A percentile compares a stretch with the other conserved stretches of the same genome.
These are phyloP conservation scores for Ageneiosus marmoratus DNA, from an alignment of 2,113 vertebrate species.

Conservation along the genomic window DNA sequence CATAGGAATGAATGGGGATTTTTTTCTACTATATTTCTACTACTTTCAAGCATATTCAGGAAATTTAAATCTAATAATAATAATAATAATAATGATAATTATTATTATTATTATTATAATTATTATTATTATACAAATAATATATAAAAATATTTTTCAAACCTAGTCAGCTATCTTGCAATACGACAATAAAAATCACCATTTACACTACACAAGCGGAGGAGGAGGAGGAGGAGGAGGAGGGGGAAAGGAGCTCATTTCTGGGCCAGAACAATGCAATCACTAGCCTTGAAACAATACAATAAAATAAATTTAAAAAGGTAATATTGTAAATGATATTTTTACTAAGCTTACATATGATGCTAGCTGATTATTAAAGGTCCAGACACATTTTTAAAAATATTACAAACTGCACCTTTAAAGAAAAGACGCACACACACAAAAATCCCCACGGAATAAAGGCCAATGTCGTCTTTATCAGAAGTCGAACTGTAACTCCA, in stretches of 20 bases:
- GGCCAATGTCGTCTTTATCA: background rate
- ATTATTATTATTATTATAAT: background rate
- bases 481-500: background rate
- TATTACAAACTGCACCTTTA: constrained; percentile 5
- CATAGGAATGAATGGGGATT: no score
- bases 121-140: no score
- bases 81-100: no score
- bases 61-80: no score
- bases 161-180: background rate
- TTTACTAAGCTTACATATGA: background rate
- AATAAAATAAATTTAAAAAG: background rate
- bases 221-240: background rate
- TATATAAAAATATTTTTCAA: no score
- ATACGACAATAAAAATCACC: background rate
- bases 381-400: background rate
- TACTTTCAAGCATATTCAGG: no score
- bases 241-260: background rate
- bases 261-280: background rate
- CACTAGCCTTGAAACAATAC: background rate
- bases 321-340: background rate
- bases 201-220: no score
- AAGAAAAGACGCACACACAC: background rate
- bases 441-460: background rate
- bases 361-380: background rate
- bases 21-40: no score